A percentile compares a stretch with the other conserved stretches of the same genome.
Evolutionary conservation across 2,113 vertebrate species (phyloP).

Genomic region (Thinocorus orbignyianus): DNA sequence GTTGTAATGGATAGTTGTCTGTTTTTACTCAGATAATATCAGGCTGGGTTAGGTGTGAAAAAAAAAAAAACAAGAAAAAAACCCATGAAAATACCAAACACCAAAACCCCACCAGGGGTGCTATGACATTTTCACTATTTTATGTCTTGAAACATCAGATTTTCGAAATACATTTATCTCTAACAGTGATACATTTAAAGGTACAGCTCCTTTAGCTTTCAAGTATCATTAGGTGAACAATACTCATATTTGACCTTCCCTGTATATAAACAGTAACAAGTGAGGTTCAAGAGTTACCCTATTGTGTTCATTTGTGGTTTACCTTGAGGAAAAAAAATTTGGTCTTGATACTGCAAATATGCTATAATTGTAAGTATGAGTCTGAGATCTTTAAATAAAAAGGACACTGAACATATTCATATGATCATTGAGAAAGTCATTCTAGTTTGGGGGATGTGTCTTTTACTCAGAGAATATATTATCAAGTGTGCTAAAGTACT

Average conservation of each 20-base stretch:
- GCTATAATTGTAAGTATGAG: neutral
- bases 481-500: neutral
- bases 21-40: neutral
- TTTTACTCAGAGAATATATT: neutral
- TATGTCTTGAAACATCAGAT: neutral
- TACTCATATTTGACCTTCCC: neutral
- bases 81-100: too few relatives aligned
- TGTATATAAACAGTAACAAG: neutral
- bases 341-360: neutral
- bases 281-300: neutral
- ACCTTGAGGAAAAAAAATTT: neutral
- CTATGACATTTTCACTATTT: neutral
- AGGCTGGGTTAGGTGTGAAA: neutral
- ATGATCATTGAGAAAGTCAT: neutral
- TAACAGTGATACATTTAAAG: neutral
- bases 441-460: neutral
- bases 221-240: neutral
- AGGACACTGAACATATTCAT: neutral
- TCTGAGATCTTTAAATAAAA: neutral
- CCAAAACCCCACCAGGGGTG: rapidly evolving
- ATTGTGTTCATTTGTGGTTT: neutral
- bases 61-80: neutral
- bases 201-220: neutral
- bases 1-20: neutral
- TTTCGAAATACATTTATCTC: neutral